These are phyloP conservation scores for Brachystomella parvula DNA, from an alignment of 1,140 invertebrate genomes.

Conservation along the genomic window DNA sequence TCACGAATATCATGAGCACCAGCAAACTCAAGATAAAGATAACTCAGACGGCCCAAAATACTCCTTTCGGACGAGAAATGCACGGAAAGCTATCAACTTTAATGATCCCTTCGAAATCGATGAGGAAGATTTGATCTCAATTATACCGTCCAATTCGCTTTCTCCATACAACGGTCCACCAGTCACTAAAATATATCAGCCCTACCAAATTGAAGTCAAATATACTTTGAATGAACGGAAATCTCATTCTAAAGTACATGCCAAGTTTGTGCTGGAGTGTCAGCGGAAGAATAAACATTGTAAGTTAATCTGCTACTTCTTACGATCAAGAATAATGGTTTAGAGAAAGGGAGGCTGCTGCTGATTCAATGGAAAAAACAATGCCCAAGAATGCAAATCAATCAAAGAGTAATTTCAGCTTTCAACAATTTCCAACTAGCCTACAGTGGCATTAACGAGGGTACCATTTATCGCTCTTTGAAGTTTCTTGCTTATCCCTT, in stretches of 20 bases:
- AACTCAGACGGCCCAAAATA: not conserved
- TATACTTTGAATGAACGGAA: constrained; percentile 4
- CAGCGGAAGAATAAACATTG: not conserved
- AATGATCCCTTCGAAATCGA: not conserved
- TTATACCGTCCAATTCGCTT: not conserved
- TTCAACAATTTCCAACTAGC: too few relatives aligned
- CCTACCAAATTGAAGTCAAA: constrained; percentile 9
- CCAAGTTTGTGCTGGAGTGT: not conserved
- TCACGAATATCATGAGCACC: constrained; percentile 9
- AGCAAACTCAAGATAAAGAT: not conserved
- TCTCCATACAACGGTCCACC: not conserved
- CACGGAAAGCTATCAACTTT: not conserved
- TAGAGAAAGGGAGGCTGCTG: not conserved
- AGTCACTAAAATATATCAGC: not conserved
- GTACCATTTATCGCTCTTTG: too few relatives aligned
- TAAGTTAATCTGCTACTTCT: not conserved
- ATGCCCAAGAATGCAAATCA: not conserved
- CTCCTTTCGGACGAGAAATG: constrained; percentile 4
- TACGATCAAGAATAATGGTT: not conserved
- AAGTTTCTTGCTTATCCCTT: not conserved
- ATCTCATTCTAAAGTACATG: constrained; percentile 2
- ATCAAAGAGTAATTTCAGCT: too few relatives aligned
- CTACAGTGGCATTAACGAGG: too few relatives aligned
- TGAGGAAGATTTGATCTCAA: not conserved
- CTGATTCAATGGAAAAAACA: not conserved